Percentiles rank a stretch among this genome's conserved stretches.
Conservation (phyloP, 30 jellyfish, hydroid and myxozoan genomes). For the Rhopilema esculentum region DNA sequence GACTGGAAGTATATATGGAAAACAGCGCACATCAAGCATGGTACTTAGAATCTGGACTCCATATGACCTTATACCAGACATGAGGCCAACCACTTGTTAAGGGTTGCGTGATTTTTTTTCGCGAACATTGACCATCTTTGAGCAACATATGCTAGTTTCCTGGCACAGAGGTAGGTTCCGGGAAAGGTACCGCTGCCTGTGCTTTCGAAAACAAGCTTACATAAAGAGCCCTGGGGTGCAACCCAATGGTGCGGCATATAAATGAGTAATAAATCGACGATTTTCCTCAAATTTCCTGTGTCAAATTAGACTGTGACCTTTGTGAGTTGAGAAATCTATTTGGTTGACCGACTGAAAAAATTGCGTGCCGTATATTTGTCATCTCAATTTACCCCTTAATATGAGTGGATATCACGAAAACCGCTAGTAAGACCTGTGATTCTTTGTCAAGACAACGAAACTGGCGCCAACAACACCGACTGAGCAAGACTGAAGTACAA, state of each 20-base stretch:
- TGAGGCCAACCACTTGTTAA: too few relatives aligned
- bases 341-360: background rate
- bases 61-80: too few relatives aligned
- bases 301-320: background rate
- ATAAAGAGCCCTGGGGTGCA: too few relatives aligned
- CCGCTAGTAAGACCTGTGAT: conserved; percentile 8
- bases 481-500: background rate
- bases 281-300: background rate
- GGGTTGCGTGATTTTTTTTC: background rate
- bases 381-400: background rate
- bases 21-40: too few relatives aligned
- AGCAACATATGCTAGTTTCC: background rate
- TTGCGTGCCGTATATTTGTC: conserved; percentile 23
- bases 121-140: background rate
- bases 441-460: conserved; percentile 11
- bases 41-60: too few relatives aligned
- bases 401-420: conserved; percentile 41
- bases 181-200: too few relatives aligned
- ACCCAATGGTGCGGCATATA: too few relatives aligned
- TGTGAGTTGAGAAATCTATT: background rate
- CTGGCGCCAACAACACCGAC: conserved; percentile 32
- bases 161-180: background rate
- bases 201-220: too few relatives aligned
- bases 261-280: background rate
- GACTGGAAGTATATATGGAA: too few relatives aligned